These are phyloP conservation scores for Chydorus sphaericus DNA, from an alignment of 2,888 invertebrate species.

Conservation along the genomic window DNA sequence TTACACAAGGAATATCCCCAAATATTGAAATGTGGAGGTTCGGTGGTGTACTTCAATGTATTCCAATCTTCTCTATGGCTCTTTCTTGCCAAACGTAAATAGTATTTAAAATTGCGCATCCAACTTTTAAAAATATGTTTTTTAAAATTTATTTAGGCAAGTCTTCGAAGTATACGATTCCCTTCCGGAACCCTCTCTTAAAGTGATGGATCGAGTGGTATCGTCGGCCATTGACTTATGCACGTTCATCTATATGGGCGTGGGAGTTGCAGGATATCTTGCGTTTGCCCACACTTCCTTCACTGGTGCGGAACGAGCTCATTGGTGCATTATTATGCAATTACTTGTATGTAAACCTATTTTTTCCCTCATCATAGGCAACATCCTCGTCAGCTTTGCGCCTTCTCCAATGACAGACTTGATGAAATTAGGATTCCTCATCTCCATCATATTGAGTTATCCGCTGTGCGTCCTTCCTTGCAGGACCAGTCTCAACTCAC, in stretches of 20 bases:
- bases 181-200: constrained; percentile 68
- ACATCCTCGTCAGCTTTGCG: constrained; percentile 74
- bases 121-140: constrained; percentile 5
- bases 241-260: constrained; percentile 72
- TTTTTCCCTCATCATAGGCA: constrained; percentile 43
- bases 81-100: constrained; percentile 88
- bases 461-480: constrained; percentile 95
- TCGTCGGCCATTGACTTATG: constrained; percentile 82
- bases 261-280: constrained; percentile 85
- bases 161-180: constrained; percentile 86
- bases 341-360: background rate
- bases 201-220: constrained; percentile 76
- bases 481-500: constrained; percentile 78
- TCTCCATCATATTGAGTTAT: constrained; percentile 90
- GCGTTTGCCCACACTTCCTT: constrained; percentile 67
- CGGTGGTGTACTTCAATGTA: constrained; percentile 70
- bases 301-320: constrained; percentile 39
- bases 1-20: constrained; percentile 35
- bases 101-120: background rate
- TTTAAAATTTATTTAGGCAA: constrained; percentile 40
- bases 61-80: constrained; percentile 94
- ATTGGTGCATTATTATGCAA: background rate
- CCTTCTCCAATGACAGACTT: constrained; percentile 68
- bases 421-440: constrained; percentile 85
- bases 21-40: constrained; percentile 60